phyloP scores from a whole-genome alignment of 2,888 invertebrate genomes.

The Drosophila macrothrix region DNA sequence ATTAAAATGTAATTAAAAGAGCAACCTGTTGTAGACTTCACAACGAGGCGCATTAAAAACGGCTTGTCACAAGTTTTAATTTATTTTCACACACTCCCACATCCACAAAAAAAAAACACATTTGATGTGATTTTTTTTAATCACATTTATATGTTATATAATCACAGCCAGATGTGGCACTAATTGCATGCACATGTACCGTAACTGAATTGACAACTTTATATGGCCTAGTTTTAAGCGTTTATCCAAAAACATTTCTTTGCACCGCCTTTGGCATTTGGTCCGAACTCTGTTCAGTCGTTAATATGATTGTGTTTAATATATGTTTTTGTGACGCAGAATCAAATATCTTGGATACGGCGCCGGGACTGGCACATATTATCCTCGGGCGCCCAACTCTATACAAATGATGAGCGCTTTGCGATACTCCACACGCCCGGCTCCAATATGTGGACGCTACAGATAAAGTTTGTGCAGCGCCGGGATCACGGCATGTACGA shows the following conservation, averaged over 20 bases:
- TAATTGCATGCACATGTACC: slow-evolving; percentile 59
- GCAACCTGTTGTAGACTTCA: slow-evolving; percentile 20
- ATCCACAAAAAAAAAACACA: background rate
- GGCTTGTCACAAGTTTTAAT: slow-evolving; percentile 25
- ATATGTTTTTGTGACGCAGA: slow-evolving; percentile 72
- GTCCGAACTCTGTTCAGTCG: slow-evolving; percentile 9
- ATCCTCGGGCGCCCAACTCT: slow-evolving; percentile 95
- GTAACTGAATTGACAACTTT: slow-evolving; percentile 16
- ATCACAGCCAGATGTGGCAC: slow-evolving; percentile 45
- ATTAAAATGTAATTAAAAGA: slow-evolving; percentile 43
- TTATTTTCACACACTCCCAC: slow-evolving; percentile 13
- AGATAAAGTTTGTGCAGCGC: slow-evolving; percentile 97
- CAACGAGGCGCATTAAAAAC: slow-evolving; percentile 1
- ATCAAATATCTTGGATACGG: slow-evolving; percentile 96
- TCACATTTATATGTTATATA: slow-evolving; percentile 5
- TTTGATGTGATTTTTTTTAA: slow-evolving; percentile 28
- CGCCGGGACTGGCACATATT: slow-evolving; percentile 97
- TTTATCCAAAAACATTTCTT: slow-evolving; percentile 27
- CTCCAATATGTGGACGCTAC: slow-evolving; percentile 96
- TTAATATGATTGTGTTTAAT: slow-evolving; percentile 11
- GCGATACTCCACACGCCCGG: slow-evolving; percentile 93
- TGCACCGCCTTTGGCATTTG: slow-evolving; percentile 2
- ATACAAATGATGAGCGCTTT: slow-evolving; percentile 95
- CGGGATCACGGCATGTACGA: slow-evolving; percentile 97
- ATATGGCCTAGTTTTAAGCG: slow-evolving; percentile 50